Conservation (phyloP, 2,113 vertebrate species). For the Candoia aspera region DNA sequence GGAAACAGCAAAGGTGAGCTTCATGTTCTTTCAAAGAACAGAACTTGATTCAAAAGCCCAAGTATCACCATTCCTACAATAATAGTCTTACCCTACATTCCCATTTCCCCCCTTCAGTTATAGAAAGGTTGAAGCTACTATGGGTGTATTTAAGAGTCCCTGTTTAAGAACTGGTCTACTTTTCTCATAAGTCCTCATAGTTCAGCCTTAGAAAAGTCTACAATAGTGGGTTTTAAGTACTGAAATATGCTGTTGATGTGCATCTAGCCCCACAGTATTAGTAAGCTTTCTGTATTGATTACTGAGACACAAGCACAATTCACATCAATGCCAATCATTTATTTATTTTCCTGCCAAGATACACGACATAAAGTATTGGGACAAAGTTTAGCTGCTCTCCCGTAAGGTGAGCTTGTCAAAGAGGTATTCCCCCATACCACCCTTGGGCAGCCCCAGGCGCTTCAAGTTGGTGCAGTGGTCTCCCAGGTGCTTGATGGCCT, state of each 20-base stretch:
- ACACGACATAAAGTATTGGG: too few relatives aligned
- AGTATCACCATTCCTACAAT: background rate
- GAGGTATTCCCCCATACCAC: conserved; percentile 11
- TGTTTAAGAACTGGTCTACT: background rate
- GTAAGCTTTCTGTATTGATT: background rate
- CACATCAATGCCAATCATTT: background rate
- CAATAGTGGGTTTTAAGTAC: background rate
- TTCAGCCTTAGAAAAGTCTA: background rate
- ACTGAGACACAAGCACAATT: background rate
- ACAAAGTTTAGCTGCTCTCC: background rate
- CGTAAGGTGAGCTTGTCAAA: conserved; percentile 11
- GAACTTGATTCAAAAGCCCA: background rate
- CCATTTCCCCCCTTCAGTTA: background rate
- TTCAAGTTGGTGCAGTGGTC: conserved; percentile 26
- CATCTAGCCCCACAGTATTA: background rate
- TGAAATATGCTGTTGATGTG: background rate
- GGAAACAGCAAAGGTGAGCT: background rate
- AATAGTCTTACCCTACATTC: background rate
- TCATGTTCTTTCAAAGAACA: background rate
- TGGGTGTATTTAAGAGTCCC: background rate
- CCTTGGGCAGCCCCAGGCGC: background rate
- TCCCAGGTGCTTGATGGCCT: conserved; percentile 61
- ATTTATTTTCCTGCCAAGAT: background rate
- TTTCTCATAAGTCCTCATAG: background rate
- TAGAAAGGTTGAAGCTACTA: background rate